These are phyloP conservation scores for Brachionus plicatilis DNA, from an alignment of 1,140 invertebrate genomes.

Conservation along the genomic window DNA sequence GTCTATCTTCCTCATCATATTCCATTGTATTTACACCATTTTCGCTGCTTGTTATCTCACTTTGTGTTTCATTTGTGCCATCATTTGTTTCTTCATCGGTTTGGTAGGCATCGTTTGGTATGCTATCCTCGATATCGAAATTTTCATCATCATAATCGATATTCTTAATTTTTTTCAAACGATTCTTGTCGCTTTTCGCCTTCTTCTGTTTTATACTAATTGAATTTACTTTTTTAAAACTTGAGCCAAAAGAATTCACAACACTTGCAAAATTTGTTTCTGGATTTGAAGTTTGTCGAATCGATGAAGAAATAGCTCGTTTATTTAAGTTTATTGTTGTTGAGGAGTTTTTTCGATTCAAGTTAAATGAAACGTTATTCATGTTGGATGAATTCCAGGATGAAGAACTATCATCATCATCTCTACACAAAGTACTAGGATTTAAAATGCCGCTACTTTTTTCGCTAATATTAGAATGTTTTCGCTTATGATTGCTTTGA, in stretches of 20 bases:
- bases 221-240: neutral
- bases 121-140: neutral
- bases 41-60: slow-evolving; percentile 18
- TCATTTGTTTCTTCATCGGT: slow-evolving; percentile 18
- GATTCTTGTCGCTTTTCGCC: neutral
- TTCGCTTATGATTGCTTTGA: neutral
- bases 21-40: neutral
- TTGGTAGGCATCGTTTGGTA: neutral
- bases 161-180: neutral
- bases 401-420: slow-evolving; percentile 6
- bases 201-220: neutral
- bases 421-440: neutral
- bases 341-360: neutral
- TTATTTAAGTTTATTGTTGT: neutral
- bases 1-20: neutral
- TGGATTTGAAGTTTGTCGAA: neutral
- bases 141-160: neutral
- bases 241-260: neutral
- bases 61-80: neutral
- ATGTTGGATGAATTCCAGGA: slow-evolving; percentile 17
- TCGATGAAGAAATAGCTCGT: neutral
- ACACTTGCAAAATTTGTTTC: neutral
- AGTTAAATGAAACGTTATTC: neutral
- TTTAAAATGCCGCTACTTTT: neutral
- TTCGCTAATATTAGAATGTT: slow-evolving; percentile 7